A percentile compares a stretch with the other conserved stretches of the same genome.
Conservation (phyloP, 2,888 invertebrate genomes). For the Agapetus fuscipes region DNA sequence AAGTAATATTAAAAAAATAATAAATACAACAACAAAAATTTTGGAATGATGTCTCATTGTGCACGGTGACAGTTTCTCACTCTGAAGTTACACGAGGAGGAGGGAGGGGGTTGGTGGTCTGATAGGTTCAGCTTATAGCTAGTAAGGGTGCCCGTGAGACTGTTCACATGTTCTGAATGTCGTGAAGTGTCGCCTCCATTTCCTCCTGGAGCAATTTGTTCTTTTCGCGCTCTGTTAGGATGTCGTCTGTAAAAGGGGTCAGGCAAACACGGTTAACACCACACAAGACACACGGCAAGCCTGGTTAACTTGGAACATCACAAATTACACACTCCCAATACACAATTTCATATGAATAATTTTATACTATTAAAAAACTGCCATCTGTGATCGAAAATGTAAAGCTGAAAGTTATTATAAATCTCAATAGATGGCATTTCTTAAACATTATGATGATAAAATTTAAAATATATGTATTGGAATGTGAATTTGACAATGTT, state of each 20-base stretch:
- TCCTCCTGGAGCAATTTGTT: conserved; percentile 95
- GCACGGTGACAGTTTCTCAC: too few species aligned
- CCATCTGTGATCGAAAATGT: neutral
- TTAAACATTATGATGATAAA: too few species aligned
- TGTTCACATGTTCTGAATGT: conserved; percentile 96
- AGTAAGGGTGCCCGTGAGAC: conserved; percentile 19
- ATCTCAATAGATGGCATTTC: too few species aligned
- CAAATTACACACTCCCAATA: conserved; percentile 26
- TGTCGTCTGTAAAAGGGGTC: conserved; percentile 73
- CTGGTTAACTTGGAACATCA: neutral
- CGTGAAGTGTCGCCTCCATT: conserved; percentile 98
- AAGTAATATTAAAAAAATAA: conserved; percentile 10
- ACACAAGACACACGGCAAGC: conserved; percentile 1
- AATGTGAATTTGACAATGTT: too few species aligned
- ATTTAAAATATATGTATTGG: too few species aligned
- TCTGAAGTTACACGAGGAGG: too few species aligned
- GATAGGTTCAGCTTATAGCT: too few species aligned
- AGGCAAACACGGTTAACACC: conserved; percentile 19
- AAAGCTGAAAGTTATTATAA: neutral
- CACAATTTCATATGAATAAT: conserved; percentile 27
- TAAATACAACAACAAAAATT: conserved; percentile 13
- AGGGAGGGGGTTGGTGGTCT: too few species aligned
- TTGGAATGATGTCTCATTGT: conserved; percentile 16
- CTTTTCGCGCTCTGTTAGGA: conserved; percentile 89
- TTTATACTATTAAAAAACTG: conserved; percentile 1